phyloP scores from a whole-genome alignment of 2,797 vertebrate species.

The Trachops cirrhosus region DNA sequence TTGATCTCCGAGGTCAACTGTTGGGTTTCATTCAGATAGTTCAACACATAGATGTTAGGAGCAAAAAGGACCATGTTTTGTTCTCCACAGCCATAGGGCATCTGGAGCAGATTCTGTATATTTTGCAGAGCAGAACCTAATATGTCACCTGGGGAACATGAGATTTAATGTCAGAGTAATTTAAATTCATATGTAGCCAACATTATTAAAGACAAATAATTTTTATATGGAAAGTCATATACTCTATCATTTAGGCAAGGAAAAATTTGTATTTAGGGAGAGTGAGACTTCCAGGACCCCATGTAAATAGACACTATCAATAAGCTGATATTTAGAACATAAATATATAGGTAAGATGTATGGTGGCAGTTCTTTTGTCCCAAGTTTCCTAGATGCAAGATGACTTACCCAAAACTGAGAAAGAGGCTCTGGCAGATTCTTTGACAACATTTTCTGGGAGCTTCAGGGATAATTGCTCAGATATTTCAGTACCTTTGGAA shows the following conservation, averaged over 20 bases:
- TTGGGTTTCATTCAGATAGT: constrained; percentile 86
- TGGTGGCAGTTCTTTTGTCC: not conserved
- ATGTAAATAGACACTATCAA: not conserved
- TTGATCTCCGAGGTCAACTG: constrained; percentile 83
- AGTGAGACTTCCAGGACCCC: not conserved
- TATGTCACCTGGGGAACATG: constrained; percentile 84
- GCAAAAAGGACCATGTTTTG: constrained; percentile 91
- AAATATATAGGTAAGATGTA: not conserved
- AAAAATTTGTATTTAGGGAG: not conserved
- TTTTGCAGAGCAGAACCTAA: constrained; percentile 83
- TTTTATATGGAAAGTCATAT: not conserved
- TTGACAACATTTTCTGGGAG: constrained; percentile 85
- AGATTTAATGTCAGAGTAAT: not conserved
- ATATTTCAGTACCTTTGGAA: constrained; percentile 43
- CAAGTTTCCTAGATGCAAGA: not conserved
- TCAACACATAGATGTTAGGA: constrained; percentile 90
- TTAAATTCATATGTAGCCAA: not conserved
- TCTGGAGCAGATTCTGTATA: constrained; percentile 82
- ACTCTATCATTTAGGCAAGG: not conserved
- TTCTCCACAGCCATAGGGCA: constrained; percentile 91
- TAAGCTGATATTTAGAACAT: not conserved
- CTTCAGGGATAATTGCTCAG: constrained; percentile 78
- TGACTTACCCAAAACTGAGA: constrained; percentile 87
- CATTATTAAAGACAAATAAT: not conserved
- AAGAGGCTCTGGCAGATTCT: constrained; percentile 84